A percentile compares a stretch with the other conserved stretches of the same genome.
These are phyloP conservation scores for Stenichneumon culpator DNA, from an alignment of 2,888 invertebrate species.

Conservation along the genomic window DNA sequence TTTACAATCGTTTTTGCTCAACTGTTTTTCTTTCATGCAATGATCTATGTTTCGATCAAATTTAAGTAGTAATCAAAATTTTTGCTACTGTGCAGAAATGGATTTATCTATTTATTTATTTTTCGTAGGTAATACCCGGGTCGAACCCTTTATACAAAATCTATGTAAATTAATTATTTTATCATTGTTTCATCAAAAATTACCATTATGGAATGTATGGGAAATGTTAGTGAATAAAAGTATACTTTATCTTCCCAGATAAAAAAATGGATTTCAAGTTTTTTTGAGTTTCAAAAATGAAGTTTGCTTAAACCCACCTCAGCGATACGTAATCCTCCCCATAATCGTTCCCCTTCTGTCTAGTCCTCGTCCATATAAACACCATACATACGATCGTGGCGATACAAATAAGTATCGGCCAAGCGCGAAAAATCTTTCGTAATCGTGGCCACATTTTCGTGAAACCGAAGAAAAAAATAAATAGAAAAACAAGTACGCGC, in stretches of 20 bases:
- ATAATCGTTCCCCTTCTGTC: conserved; percentile 69
- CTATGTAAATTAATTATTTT: too few species aligned
- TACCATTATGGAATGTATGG: not conserved
- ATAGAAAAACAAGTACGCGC: not conserved
- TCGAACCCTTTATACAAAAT: too few species aligned
- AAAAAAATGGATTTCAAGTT: not conserved
- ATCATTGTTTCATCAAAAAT: not conserved
- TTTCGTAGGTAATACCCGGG: too few species aligned
- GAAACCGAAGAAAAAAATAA: conserved; percentile 1
- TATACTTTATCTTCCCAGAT: not conserved
- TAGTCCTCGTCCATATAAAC: conserved; percentile 77
- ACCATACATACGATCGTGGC: conserved; percentile 74
- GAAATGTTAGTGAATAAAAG: not conserved
- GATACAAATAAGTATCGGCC: conserved; percentile 74
- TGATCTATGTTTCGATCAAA: not conserved
- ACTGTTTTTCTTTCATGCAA: too few species aligned
- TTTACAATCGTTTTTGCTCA: not conserved
- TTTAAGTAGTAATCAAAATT: too few species aligned
- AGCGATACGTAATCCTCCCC: conserved; percentile 73
- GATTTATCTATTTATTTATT: not conserved
- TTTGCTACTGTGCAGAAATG: not conserved
- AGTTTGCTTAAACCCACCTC: conserved; percentile 67
- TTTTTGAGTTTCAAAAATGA: not conserved
- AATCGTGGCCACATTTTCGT: conserved; percentile 81
- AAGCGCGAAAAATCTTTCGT: conserved; percentile 77